A percentile compares a stretch with the other conserved stretches of the same genome.
phyloP scores from a whole-genome alignment of 2,797 vertebrate genomes.

The Oreortyx pictus region DNA sequence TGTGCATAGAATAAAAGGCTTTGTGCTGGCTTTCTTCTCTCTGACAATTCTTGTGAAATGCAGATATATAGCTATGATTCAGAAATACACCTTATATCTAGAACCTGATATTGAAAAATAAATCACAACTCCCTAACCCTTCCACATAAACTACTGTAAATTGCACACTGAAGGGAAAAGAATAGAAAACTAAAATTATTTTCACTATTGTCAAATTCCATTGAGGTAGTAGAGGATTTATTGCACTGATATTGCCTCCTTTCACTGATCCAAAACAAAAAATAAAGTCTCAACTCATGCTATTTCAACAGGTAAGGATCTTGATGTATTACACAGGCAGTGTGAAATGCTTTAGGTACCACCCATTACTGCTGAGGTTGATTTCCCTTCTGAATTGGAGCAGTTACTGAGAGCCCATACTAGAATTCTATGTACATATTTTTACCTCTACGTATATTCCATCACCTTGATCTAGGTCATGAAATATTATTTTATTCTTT shows the following conservation, averaged over 20 bases:
- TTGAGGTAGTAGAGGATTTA: background rate
- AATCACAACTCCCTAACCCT: background rate
- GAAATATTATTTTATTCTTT: background rate
- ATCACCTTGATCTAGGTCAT: background rate
- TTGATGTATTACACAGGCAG: background rate
- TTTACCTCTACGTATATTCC: background rate
- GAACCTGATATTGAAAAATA: constrained; percentile 20
- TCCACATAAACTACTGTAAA: background rate
- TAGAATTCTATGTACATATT: rapidly evolving
- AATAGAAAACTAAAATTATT: background rate
- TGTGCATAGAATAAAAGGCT: constrained; percentile 28
- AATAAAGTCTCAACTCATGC: rapidly evolving
- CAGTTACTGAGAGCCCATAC: background rate
- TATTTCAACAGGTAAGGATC: background rate
- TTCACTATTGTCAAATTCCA: background rate
- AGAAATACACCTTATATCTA: constrained; percentile 5
- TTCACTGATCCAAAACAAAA: background rate
- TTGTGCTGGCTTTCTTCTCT: constrained; percentile 25
- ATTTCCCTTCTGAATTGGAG: background rate
- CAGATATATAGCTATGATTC: constrained; percentile 30
- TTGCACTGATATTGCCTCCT: background rate
- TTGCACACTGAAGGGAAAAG: background rate
- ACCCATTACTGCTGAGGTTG: background rate
- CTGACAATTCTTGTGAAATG: background rate
- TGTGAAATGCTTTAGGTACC: background rate